Base-by-base conservation (phyloP, 2,797 vertebrate species). In the Avahi laniger region DNA sequence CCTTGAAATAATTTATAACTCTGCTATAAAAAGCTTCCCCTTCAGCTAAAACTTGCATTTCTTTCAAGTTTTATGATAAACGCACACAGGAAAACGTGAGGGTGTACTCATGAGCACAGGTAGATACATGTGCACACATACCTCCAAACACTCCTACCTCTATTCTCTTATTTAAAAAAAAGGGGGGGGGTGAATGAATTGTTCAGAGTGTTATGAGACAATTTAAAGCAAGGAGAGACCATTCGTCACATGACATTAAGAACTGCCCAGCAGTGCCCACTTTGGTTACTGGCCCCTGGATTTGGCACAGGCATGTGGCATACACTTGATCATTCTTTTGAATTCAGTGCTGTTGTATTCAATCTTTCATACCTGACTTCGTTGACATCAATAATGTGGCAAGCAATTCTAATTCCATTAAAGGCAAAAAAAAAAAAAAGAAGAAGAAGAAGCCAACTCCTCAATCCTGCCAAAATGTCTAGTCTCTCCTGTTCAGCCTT, bases 21-120 rank as follows among this genome's bases (percentile, higher is more conserved):
- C 79, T 76, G 89, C 95, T 93, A 92, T 98, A 97, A 97, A 98
- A 98, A 98, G 94, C 76, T 92, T 97, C 92, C 91, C 94, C 96
- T 93, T 43, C 72, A 97, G 97, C 93, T 95, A 95, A 97, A 98
- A 97, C 96, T 96, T 98, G 87, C 41, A 81, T 94, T 98, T 97
- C 95, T 98, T 97, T 98, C 94, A 98, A 96, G 92, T 98, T 98
- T 98, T 97, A 96, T 97, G 93, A 94, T 30, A 92, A 93, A 92
- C 50, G 73, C 24, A 48, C n/a, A 70, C 48, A 81, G 73, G 18
- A 70, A 38, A 89, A 93, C 24, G 13, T 1, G 0, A 79, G 69
- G 5, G 65, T 52, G 43, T 38, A 38, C n/a, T 85, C 76, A 12
- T 43, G 46, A 92, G 67, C 13, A 70, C 75, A 86, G 43, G 63